A percentile compares a stretch with the other conserved stretches of the same genome.
These are phyloP conservation scores for Hoplostethus mediterraneus DNA, from an alignment of 2,797 vertebrate species.

Conservation along the genomic window DNA sequence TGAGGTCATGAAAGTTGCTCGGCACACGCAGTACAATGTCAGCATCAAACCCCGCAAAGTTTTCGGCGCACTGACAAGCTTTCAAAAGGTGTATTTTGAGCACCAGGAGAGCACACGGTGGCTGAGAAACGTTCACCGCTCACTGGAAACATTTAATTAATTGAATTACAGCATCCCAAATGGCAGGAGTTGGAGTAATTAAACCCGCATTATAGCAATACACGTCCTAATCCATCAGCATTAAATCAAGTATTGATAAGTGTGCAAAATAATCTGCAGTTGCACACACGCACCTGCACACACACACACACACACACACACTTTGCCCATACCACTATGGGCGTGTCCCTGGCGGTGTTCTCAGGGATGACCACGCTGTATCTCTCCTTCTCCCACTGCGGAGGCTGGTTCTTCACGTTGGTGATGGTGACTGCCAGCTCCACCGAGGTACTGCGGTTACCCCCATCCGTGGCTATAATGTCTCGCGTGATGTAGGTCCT, in stretches of 20 bases:
- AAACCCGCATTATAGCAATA: not conserved
- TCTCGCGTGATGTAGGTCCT: conserved; percentile 87
- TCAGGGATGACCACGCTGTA: conserved; percentile 90
- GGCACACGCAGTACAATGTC: conserved; percentile 42
- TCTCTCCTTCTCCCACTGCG: conserved; percentile 89
- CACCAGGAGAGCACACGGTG: conserved; percentile 26
- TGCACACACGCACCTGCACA: conserved; percentile 13
- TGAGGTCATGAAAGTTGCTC: conserved; percentile 52
- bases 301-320: conserved; percentile 16
- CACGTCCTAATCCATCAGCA: not conserved
- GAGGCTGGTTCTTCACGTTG: conserved; percentile 90
- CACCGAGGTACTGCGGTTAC: conserved; percentile 89
- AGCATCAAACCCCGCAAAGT: conserved; percentile 45
- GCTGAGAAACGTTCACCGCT: conserved; percentile 16
- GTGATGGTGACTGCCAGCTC: conserved; percentile 89
- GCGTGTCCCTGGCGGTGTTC: conserved; percentile 86
- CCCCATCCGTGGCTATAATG: conserved; percentile 88
- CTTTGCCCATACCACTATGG: conserved; percentile 78
- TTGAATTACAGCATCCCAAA: conserved; percentile 19
- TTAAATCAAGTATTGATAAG: not conserved
- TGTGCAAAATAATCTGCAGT: not conserved
- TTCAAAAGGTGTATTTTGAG: conserved; percentile 32
- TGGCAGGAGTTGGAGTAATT: not conserved
- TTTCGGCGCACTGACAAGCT: conserved; percentile 21
- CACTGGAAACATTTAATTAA: conserved; percentile 20